A percentile compares a stretch with the other conserved stretches of the same genome.
phyloP scores from a whole-genome alignment of 2,113 vertebrate species.

The Antigone vipio region DNA sequence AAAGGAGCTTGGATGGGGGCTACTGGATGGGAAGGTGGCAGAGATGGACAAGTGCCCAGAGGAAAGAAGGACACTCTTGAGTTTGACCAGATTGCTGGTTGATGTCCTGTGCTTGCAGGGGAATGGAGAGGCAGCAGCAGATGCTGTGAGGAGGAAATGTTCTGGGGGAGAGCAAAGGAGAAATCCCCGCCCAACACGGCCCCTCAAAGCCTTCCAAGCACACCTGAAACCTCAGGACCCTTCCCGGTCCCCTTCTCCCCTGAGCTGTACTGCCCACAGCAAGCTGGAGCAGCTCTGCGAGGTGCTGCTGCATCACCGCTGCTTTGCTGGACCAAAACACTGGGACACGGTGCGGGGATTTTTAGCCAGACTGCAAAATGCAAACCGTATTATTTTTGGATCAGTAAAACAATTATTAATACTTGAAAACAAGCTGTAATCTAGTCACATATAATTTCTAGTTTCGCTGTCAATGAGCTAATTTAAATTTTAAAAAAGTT shows the following conservation, averaged over 20 bases:
- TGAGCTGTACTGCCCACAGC: background rate
- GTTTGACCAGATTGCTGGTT: background rate
- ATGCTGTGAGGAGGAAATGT: background rate
- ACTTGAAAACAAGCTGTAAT: background rate
- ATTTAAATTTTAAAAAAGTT: conserved; percentile 13
- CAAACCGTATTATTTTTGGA: background rate
- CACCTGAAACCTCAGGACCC: background rate
- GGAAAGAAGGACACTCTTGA: background rate
- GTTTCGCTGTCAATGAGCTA: background rate
- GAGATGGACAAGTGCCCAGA: background rate
- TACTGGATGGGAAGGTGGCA: background rate
- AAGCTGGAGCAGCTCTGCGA: background rate
- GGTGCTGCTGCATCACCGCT: rapidly evolving
- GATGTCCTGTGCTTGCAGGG: background rate
- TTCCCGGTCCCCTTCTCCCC: background rate
- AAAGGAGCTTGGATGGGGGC: background rate
- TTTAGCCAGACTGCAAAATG: background rate
- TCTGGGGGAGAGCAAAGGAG: too few relatives aligned
- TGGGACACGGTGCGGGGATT: rapidly evolving
- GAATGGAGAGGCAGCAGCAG: background rate
- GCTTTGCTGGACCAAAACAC: too few relatives aligned
- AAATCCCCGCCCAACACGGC: background rate
- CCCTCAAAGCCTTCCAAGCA: background rate
- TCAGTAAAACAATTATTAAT: background rate
- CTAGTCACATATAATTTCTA: background rate